Evolutionary conservation across 2,797 vertebrate species (phyloP).

Genomic region (Fratercula arctica): DNA sequence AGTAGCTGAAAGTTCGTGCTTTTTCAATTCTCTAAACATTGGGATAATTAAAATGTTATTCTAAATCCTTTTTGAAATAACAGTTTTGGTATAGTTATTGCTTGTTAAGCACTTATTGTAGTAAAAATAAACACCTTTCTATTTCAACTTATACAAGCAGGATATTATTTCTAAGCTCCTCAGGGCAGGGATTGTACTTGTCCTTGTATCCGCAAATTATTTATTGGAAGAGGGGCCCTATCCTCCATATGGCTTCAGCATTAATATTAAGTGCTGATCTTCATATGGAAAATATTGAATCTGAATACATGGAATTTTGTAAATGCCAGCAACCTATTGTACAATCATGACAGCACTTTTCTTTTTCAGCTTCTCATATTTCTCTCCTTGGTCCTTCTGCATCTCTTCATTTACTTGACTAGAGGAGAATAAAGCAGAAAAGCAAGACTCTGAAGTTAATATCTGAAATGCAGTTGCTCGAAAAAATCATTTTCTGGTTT

Average conservation of each 20-base stretch:
- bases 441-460: not conserved
- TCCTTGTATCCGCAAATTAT: constrained; percentile 43
- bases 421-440: not conserved
- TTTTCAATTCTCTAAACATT: constrained; percentile 36
- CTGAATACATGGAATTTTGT: not conserved
- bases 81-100: constrained; percentile 42
- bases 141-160: constrained; percentile 32
- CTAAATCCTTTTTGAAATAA: constrained; percentile 51
- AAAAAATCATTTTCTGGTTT: not conserved
- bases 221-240: constrained; percentile 29
- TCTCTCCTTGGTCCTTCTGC: constrained; percentile 2
- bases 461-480: not conserved
- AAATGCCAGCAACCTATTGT: constrained; percentile 6
- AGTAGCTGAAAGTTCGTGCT: constrained; percentile 8
- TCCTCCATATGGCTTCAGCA: not conserved
- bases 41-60: constrained; percentile 38
- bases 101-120: constrained; percentile 25
- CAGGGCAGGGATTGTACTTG: constrained; percentile 41
- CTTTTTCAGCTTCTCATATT: not conserved
- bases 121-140: constrained; percentile 60
- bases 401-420: not conserved
- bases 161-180: constrained; percentile 57
- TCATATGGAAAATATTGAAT: constrained; percentile 47
- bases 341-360: not conserved
- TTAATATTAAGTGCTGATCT: constrained; percentile 40